Conservation (phyloP, 2,888 invertebrate species). For the Mesorhabditis sp. region DNA sequence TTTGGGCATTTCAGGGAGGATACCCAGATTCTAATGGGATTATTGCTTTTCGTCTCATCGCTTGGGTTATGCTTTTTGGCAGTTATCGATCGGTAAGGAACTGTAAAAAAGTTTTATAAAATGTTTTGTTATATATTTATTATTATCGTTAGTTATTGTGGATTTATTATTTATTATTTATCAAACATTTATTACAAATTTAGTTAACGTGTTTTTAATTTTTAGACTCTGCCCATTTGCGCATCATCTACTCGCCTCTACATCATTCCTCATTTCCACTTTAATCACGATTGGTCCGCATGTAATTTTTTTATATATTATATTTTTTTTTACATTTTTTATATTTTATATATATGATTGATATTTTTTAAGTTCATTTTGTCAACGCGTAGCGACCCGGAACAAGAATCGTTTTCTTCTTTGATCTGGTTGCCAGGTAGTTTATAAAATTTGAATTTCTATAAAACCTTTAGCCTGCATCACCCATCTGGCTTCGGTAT, state of each 20-base stretch:
- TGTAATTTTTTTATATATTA: conserved; percentile 24
- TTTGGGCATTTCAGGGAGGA: conserved; percentile 9
- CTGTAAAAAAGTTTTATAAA: not conserved
- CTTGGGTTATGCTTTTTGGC: conserved; percentile 1
- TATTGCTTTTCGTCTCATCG: conserved; percentile 13
- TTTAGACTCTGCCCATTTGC: conserved; percentile 26
- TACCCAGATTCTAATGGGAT: conserved; percentile 19
- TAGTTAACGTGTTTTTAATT: not conserved
- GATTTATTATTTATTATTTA: no score
- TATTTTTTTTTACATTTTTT: not conserved
- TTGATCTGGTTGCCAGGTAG: conserved; percentile 51
- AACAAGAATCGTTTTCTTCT: conserved; percentile 15
- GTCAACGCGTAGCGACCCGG: conserved; percentile 6
- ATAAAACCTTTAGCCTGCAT: conserved; percentile 37
- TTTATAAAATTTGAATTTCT: not conserved
- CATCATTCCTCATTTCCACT: conserved; percentile 75
- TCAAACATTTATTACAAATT: no score
- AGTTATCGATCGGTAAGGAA: not conserved
- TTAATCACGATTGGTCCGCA: conserved; percentile 56
- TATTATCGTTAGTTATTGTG: no score
- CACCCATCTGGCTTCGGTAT: conserved; percentile 49
- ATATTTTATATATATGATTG: not conserved
- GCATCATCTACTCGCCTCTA: conserved; percentile 72
- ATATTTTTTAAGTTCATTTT: not conserved
- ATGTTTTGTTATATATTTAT: no score